Base-by-base conservation (phyloP, 2,888 invertebrate species). In the Fragum fragum region DNA sequence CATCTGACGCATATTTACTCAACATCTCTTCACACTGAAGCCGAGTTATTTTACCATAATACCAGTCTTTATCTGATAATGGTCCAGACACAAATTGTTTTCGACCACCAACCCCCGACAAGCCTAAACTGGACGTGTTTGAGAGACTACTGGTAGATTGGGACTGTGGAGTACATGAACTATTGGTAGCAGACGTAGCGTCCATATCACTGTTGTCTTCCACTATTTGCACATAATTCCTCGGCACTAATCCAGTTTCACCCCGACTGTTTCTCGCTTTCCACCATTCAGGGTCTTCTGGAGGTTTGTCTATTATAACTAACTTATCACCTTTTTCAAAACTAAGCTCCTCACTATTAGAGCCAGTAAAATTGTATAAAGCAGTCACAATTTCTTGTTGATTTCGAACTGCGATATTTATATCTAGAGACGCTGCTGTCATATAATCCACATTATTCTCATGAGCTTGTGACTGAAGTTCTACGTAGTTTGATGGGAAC, bases 231-330 rank as follows among this genome's bases (percentile, higher is more conserved):
- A 95, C 95, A 89, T 95, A 95, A 88, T 95, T 95, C 55, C 92
- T 96, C 55, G 99, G 99, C 92, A 99, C 99, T 90, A 99, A 96
- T 74, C 99, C 99, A 83, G 97, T 96, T 95, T 97, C 97, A 7
- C 99, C 99, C 94, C 97, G 97, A 75, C 97, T 96, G 95, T 99
- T 99, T 68, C 98, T 96, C 75, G 99, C 99, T 94, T 97, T 97
- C 96, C 97, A 98, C 99, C 99, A 99, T 95, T 99, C 99, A 11
- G 99, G 99, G 96, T 99, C 99, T 84, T 98, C 97, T 7, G 97
- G 96, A 11, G 99, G 99, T 93, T 99, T 97, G 95, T 99, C 99
- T 86, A 99, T 96, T 90, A 99, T 98, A 95, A 99, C 99, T 89
- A 99, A 95, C 71, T 98, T 87, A 95, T 99, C 99, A 72, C 98